Percentiles rank a stretch among this genome's conserved stretches.
Evolutionary conservation across 2,113 vertebrate species (phyloP).

Genomic region (Microtus montanus): DNA sequence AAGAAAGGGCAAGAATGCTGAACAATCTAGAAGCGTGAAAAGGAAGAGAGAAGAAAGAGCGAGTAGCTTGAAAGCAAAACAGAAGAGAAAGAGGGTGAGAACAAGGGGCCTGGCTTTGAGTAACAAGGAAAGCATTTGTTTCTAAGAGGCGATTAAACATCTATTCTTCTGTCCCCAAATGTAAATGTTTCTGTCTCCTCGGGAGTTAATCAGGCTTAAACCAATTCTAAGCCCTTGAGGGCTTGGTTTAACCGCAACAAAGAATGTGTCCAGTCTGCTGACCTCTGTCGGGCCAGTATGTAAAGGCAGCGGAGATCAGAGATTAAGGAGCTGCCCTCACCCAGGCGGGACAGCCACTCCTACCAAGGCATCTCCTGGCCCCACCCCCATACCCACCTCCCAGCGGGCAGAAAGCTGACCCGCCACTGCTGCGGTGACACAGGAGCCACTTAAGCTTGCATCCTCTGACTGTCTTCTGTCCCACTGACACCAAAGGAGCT

Average conservation of each 20-base stretch:
- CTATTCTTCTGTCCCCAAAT: slow-evolving; percentile 51
- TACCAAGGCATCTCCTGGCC: background rate
- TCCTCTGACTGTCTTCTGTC: background rate
- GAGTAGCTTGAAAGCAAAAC: background rate
- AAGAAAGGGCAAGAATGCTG: background rate
- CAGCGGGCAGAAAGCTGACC: background rate
- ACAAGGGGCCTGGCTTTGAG: background rate
- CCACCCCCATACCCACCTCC: background rate
- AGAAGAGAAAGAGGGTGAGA: too few species aligned
- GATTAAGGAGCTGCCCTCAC: slow-evolving; percentile 20
- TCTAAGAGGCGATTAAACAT: slow-evolving; percentile 31
- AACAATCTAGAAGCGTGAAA: background rate
- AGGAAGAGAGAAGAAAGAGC: background rate
- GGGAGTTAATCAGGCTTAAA: slow-evolving; percentile 66
- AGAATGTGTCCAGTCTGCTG: slow-evolving; percentile 47
- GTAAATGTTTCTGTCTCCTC: slow-evolving; percentile 56
- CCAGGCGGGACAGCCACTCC: background rate
- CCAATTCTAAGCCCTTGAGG: slow-evolving; percentile 49
- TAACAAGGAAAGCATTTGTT: slow-evolving; percentile 36
- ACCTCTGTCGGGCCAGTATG: slow-evolving; percentile 41
- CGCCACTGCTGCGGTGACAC: rapidly evolving
- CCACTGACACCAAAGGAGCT: rapidly evolving
- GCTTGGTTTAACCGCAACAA: slow-evolving; percentile 59
- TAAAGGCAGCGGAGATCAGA: background rate
- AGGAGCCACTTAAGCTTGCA: background rate